Evolutionary conservation across 2,888 invertebrate species (phyloP).

Genomic region (Enoplolaimus lenunculus): DNA sequence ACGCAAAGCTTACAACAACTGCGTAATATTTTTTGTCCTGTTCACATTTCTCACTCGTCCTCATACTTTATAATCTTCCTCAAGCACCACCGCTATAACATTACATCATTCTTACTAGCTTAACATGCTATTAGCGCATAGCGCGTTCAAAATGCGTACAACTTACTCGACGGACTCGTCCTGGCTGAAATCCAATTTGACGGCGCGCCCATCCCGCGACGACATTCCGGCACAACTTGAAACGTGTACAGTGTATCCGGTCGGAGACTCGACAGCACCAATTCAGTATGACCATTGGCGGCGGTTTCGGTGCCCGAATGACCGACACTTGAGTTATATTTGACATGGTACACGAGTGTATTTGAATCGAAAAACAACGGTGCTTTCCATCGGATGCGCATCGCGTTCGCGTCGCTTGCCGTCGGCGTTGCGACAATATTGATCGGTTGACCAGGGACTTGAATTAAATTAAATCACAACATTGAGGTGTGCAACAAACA

Average conservation of each 20-base stretch:
- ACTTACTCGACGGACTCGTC: not conserved
- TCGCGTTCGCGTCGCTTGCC: not conserved
- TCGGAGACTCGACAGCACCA: not conserved
- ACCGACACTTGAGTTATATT: not conserved
- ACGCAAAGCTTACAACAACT: no score
- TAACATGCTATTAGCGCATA: no score
- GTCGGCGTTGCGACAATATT: not conserved
- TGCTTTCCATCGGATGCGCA: not conserved
- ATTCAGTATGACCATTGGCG: not conserved
- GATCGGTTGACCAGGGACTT: not conserved
- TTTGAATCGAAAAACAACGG: not conserved
- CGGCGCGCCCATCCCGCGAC: not conserved
- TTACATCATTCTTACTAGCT: no score
- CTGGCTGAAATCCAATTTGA: not conserved
- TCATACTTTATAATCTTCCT: no score
- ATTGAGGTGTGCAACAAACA: no score
- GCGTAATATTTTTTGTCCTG: no score
- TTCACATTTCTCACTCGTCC: no score
- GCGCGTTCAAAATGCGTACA: no score
- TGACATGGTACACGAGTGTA: not conserved
- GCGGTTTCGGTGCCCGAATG: not conserved
- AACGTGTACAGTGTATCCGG: not conserved
- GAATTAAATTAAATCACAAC: no score
- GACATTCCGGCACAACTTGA: not conserved
- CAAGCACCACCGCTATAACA: no score